Evolutionary conservation across 2,113 vertebrate species (phyloP).

Genomic region (Alaudala cheleensis): DNA sequence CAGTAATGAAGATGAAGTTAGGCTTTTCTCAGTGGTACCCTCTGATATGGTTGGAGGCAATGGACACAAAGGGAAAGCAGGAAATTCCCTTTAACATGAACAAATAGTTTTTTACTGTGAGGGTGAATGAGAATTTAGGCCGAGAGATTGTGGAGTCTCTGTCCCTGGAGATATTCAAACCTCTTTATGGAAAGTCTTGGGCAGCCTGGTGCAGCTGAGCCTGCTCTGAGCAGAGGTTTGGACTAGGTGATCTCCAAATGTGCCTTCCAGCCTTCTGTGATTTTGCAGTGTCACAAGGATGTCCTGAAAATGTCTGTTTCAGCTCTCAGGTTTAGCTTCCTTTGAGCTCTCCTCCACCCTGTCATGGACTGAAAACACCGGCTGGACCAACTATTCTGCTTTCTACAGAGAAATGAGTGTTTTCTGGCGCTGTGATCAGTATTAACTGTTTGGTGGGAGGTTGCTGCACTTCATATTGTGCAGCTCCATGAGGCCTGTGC

Average conservation of each 20-base stretch:
- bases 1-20: neutral
- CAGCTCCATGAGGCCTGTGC: neutral
- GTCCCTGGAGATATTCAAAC: neutral
- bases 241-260: neutral
- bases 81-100: neutral
- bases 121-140: neutral
- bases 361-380: neutral
- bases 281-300: neutral
- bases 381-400: neutral
- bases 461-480: neutral
- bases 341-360: neutral
- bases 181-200: neutral
- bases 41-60: neutral
- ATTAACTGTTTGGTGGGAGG: neutral
- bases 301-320: neutral
- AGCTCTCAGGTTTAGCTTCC: fast-evolving
- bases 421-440: neutral
- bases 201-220: neutral
- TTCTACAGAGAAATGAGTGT: neutral
- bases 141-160: neutral
- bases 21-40: neutral
- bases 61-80: neutral
- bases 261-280: neutral
- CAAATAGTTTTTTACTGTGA: neutral
- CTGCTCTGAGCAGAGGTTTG: neutral